Percentiles rank a stretch among this genome's conserved stretches.
These are phyloP conservation scores for Nestor notabilis DNA, from an alignment of 2,113 vertebrate species.

Conservation along the genomic window DNA sequence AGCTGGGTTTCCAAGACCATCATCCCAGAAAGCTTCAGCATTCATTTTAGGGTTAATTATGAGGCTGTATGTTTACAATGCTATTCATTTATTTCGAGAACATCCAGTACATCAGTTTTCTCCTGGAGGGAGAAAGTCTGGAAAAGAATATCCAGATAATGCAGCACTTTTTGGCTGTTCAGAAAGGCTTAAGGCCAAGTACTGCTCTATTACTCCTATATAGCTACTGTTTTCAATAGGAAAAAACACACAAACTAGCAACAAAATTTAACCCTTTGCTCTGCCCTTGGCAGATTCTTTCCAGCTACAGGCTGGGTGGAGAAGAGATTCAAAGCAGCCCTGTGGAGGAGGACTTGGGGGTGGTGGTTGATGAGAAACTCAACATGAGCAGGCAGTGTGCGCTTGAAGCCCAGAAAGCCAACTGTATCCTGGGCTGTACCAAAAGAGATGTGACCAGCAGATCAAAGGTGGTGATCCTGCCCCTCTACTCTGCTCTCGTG, in stretches of 20 bases:
- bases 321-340: too few species aligned
- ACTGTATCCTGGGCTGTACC: too few species aligned
- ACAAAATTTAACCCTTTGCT: not conserved
- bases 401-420: too few species aligned
- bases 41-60: not conserved
- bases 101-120: not conserved
- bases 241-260: not conserved
- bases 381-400: too few species aligned
- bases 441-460: too few species aligned
- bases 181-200: slow-evolving; percentile 18
- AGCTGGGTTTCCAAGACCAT: not conserved
- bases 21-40: not conserved
- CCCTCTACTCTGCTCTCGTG: too few species aligned
- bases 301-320: too few species aligned
- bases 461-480: too few species aligned
- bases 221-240: not conserved
- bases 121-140: slow-evolving; percentile 7
- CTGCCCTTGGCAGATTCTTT: not conserved
- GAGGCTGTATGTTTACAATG: not conserved
- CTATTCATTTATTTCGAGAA: not conserved
- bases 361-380: too few species aligned
- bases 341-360: too few species aligned
- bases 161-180: not conserved
- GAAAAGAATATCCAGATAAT: not conserved
- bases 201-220: not conserved